Percentiles rank a stretch among this genome's conserved stretches.
These are phyloP conservation scores for Caenorhabditis sulstoni DNA, from an alignment of 2,888 invertebrate genomes.

Conservation along the genomic window DNA sequence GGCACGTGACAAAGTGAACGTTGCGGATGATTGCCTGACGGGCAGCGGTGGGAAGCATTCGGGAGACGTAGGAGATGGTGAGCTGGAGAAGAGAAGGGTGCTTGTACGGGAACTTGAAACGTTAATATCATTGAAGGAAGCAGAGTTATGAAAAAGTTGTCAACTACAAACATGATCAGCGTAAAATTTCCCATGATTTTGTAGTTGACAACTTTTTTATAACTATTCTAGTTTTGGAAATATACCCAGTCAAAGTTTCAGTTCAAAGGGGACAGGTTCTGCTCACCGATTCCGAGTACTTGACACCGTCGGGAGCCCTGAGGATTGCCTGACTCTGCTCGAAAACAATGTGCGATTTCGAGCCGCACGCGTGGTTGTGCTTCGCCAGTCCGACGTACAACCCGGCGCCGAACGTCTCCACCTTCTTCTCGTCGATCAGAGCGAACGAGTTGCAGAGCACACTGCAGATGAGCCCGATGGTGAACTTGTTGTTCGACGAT, in stretches of 20 bases:
- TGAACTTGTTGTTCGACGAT: too few species aligned
- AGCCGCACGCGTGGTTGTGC: conserved; percentile 52
- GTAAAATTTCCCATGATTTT: too few species aligned
- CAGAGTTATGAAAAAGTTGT: too few species aligned
- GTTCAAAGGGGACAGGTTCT: too few species aligned
- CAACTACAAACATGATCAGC: too few species aligned
- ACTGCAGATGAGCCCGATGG: conserved; percentile 22
- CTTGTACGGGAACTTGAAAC: too few species aligned
- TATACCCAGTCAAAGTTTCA: too few species aligned
- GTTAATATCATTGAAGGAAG: too few species aligned
- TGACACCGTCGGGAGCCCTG: conserved; percentile 1
- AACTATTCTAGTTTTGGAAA: too few species aligned
- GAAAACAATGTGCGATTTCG: conserved; percentile 41
- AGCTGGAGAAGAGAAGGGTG: conserved; percentile 16
- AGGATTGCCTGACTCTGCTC: conserved; percentile 31
- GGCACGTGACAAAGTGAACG: conserved; percentile 49
- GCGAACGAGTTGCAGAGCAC: conserved; percentile 51
- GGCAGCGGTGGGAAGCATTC: conserved; percentile 49
- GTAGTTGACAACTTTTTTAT: too few species aligned
- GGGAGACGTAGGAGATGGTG: conserved; percentile 51
- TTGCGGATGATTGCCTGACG: conserved; percentile 24
- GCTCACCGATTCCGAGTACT: conserved; percentile 16
- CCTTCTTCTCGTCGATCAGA: conserved; percentile 30
- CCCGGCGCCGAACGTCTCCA: conserved; percentile 44
- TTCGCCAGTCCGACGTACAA: conserved; percentile 46